Evolutionary conservation across 2,113 vertebrate species (phyloP), one percentile per base, ranked within the genome.

Genomic region (Leucoraja erinaceus): DNA sequence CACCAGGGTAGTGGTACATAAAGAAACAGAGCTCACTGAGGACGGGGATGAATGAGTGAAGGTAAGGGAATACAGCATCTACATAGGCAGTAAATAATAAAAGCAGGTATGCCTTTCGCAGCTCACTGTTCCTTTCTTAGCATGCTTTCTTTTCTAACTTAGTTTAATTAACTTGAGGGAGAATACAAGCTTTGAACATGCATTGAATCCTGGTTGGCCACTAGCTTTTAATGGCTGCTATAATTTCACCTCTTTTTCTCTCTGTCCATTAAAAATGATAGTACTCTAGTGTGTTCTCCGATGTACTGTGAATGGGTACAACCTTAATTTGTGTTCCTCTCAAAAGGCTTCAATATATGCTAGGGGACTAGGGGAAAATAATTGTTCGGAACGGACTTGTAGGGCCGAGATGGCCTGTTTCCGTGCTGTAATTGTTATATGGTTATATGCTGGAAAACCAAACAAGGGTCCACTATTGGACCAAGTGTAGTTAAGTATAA

Each of bases 1-100:
- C 94, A 99, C 99, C 0, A 97, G 98, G 95, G 99, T 99, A 95
- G 99, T 99, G 94, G 99, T 99, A 94, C 99, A 99, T 96, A 99
- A 99, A 96, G 99, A 99, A 95, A 99, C 98, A 28, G 98, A 99
- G 93, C 94, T 99, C 94, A 96, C 96, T 31, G 98, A 99, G 93
- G 99, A 98, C 88, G 98, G 97, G 74, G 97, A 97, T 0, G 93
- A 94, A 61, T 97, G 94, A 95, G 93, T 74, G 0, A 93, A 95
- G 96, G 96, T 96, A 95, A 95, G 96, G 61, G 16, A 61, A 25
- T 25, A 47, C 66, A 93, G 10, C 77, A 88, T 84, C 91, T 83
- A 81, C 56, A 54, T 63, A 84, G 79, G 68, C 63, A 83, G 47
- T 20, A 78, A 66, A 63, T 93, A 59, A 47, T 78, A 28, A 93